Base-by-base conservation (phyloP, 2,113 vertebrate species). In the Muscicapa adusta region DNA sequence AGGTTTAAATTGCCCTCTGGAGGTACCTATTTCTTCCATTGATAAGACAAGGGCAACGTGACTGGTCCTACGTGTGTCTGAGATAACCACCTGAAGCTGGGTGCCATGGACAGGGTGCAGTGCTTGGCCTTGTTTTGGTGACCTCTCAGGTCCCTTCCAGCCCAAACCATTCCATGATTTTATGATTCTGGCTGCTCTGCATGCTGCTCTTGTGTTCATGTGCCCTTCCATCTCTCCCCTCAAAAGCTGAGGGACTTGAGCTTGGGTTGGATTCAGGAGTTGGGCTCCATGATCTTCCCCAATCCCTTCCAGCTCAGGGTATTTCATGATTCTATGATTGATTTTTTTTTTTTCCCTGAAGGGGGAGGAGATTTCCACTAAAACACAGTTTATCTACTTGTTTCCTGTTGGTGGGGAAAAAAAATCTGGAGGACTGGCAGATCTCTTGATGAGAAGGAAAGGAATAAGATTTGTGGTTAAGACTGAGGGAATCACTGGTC, bases 1-100 rank as follows among this genome's bases (percentile, higher is more conserved):
- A 95, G 94, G 48, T 84, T 91, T 90, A 14, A 95, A 90, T 86
- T 95, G 83, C 85, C 63, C 91, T 74, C 92, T 71, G 79, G 95
- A 86, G 85, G 83, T 93, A 34, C 83, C 85, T 86, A 10, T 94
- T 94, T 95, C 82, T 95, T 85, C 57, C 33, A 5, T 43, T 76
- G 90, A 57, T 93, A 85, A 94, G 67, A 47, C 31, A 14, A 57
- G 24, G 34, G 12, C 50, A 80, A 63, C 1, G 63, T 94, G 91
- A 74, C 91, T 84, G 81, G 12, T 20, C 9, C 31, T 38, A 3
- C 1, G 0, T 29, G 40, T 6, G 13, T 28, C 54, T 3, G 43
- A 58, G 79, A 33, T 8, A 73, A 51, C 24, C 20, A 5, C 47
- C 26, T 63, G 60, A 19, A 34, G 60, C 12, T 70, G 62, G 33